Evolutionary conservation across 2,888 invertebrate genomes (phyloP), one percentile per base, ranked within the genome.

Genomic region (Schizaphis graminum): DNA sequence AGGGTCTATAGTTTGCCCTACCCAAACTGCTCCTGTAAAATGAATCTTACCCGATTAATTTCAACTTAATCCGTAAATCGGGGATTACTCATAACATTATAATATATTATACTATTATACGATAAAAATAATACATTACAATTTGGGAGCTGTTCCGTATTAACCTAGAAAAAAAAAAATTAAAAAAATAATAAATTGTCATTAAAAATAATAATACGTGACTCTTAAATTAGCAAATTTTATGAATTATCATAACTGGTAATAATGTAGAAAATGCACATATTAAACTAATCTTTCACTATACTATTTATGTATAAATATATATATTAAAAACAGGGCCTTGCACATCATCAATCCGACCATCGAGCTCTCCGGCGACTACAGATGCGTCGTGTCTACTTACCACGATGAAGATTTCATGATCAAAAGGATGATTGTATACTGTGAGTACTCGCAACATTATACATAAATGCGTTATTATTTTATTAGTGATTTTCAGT

Each of bases 301-400:
- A 61, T n/a, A 61, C 8, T 61, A 4, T 16, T n/a, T 2, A 16
- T 67, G 4, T 57, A 28, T 28, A 28, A 3, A 61, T 86, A 41
- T 7, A 57, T n/a, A 35, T 21, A 49, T 35, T 47, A 16, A 67
- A 5, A 11, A n/a, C 88, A 96, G 98, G 94, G 97, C 98, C 2
- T 96, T 98, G 93, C 97, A 97, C 95, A 97, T 98, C 95, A 95
- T 97, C 10, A 97, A 97, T 95, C 97, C 97, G 0, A 97, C 97
- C 3, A 97, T 97, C 2, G 97, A 97, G 86, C 96, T 97, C 87
- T 97, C 97, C 1, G 98, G 98, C 0, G 97, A 97, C 95, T 97
- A 98, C 95, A 97, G 97, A 89, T 98, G 98, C 95, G 96, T 97
- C 56, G 97, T 98, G 8, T 97, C 97, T 35, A 97, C 97, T 0